Conservation (phyloP, 92 coral and sea anemone genomes). For the Pocillopora meandrina region DNA sequence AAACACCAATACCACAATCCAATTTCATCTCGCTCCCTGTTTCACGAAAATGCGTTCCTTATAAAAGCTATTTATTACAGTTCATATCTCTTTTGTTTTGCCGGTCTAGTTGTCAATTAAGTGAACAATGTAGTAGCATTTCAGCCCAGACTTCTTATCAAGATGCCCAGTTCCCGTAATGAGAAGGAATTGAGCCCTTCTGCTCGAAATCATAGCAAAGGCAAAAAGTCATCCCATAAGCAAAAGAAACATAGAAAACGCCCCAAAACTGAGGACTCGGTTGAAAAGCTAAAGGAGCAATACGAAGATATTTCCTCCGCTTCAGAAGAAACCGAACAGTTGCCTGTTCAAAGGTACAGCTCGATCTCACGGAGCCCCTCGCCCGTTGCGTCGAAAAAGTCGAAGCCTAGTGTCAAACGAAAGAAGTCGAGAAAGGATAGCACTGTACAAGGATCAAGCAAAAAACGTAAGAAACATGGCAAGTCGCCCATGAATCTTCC, state of each 20-base stretch:
- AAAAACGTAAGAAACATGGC: conserved; percentile 80
- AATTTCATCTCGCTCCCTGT: conserved; percentile 85
- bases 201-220: conserved; percentile 97
- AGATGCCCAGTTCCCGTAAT: conserved; percentile 98
- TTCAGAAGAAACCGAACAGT: conserved; percentile 82
- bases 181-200: conserved; percentile 90
- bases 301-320: conserved; percentile 99
- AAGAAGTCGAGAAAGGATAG: conserved; percentile 81
- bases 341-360: conserved; percentile 79
- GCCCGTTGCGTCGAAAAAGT: conserved; percentile 78
- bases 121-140: conserved; percentile 70
- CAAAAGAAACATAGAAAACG: conserved; percentile 90
- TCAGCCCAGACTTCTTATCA: conserved; percentile 65
- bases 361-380: conserved; percentile 88
- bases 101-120: conserved; percentile 65
- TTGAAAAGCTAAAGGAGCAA: conserved; percentile 90
- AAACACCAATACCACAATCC: conserved; percentile 73
- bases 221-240: conserved; percentile 98
- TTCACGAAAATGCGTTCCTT: conserved; percentile 55
- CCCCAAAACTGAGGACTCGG: conserved; percentile 83
- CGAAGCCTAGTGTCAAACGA: conserved; percentile 81
- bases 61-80: conserved; percentile 67
- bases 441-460: conserved; percentile 61
- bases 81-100: conserved; percentile 64
- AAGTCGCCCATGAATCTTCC: conserved; percentile 57